phyloP scores from a whole-genome alignment of 2,113 vertebrate species.

The Ornithorhynchus anatinus region DNA sequence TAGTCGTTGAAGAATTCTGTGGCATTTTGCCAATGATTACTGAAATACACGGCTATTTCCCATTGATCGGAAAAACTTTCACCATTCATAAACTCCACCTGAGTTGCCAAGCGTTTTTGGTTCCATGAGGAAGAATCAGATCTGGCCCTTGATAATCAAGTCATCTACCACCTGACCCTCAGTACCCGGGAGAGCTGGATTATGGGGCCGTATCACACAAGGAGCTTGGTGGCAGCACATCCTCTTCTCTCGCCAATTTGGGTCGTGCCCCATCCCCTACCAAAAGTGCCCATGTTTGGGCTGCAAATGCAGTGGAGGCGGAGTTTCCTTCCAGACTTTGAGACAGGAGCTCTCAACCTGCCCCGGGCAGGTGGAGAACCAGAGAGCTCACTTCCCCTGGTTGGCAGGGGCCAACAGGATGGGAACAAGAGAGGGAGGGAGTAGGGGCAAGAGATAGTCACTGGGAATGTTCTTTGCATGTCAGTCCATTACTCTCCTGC shows the following conservation, averaged over 20 bases:
- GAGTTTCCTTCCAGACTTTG: slow-evolving; percentile 65
- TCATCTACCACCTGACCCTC: slow-evolving; percentile 19
- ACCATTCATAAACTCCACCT: slow-evolving; percentile 35
- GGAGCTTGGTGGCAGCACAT: slow-evolving; percentile 43
- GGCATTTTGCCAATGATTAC: slow-evolving; percentile 28
- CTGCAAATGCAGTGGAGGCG: slow-evolving; percentile 61
- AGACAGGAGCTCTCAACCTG: slow-evolving; percentile 62
- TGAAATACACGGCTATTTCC: slow-evolving; percentile 5
- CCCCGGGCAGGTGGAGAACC: slow-evolving; percentile 50
- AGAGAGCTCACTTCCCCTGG: slow-evolving; percentile 28
- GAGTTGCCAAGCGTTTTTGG: slow-evolving; percentile 40
- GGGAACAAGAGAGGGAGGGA: neutral
- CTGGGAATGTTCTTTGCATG: too few relatives aligned
- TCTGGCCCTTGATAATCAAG: slow-evolving; percentile 30
- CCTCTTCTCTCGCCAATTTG: slow-evolving; percentile 54
- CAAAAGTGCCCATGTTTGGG: slow-evolving; percentile 61
- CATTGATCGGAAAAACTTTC: slow-evolving; percentile 40
- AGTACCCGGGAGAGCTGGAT: slow-evolving; percentile 29
- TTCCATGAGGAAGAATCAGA: slow-evolving; percentile 18
- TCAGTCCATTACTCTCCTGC: too few relatives aligned
- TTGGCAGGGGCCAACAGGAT: neutral
- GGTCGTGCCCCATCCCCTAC: slow-evolving; percentile 51
- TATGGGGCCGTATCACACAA: slow-evolving; percentile 20
- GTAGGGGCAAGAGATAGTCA: neutral
- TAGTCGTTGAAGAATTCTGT: slow-evolving; percentile 29